Percentiles rank a stretch among this genome's conserved stretches.
phyloP scores from a whole-genome alignment of 2,797 vertebrate genomes.

The Okamejei kenojei region DNA sequence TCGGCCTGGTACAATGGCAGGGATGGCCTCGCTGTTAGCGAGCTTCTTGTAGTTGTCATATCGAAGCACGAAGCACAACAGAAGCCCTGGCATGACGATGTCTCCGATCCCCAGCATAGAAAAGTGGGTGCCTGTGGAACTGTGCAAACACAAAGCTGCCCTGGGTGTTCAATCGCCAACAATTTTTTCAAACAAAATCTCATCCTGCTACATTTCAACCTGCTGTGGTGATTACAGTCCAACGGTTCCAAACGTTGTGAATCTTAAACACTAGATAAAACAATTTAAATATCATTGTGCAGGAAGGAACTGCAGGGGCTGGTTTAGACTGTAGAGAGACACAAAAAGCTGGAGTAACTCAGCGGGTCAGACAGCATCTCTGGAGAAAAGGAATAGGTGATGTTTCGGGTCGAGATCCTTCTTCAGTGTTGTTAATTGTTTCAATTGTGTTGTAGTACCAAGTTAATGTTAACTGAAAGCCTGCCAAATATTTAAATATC shows the following conservation, averaged over 20 bases:
- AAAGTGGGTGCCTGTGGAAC: slow-evolving; percentile 97
- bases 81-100: slow-evolving; percentile 96
- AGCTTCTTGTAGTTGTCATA: slow-evolving; percentile 99
- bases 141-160: slow-evolving; percentile 46
- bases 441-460: background rate
- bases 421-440: background rate
- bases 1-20: slow-evolving; percentile 78
- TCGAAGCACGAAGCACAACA: slow-evolving; percentile 92
- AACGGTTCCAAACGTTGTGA: background rate
- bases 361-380: too few relatives aligned
- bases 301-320: too few relatives aligned
- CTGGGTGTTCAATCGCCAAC: background rate
- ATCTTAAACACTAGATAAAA: background rate
- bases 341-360: too few relatives aligned
- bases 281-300: background rate
- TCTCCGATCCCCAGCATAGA: slow-evolving; percentile 98
- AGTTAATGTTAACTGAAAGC: background rate
- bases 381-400: too few relatives aligned
- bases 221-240: background rate
- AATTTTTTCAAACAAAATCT: background rate
- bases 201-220: background rate
- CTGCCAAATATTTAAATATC: background rate
- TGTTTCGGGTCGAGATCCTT: too few relatives aligned
- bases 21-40: slow-evolving; percentile 72
- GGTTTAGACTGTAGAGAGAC: too few relatives aligned